phyloP scores from a whole-genome alignment of 1,140 invertebrate genomes.

The Megalopta genalis region DNA sequence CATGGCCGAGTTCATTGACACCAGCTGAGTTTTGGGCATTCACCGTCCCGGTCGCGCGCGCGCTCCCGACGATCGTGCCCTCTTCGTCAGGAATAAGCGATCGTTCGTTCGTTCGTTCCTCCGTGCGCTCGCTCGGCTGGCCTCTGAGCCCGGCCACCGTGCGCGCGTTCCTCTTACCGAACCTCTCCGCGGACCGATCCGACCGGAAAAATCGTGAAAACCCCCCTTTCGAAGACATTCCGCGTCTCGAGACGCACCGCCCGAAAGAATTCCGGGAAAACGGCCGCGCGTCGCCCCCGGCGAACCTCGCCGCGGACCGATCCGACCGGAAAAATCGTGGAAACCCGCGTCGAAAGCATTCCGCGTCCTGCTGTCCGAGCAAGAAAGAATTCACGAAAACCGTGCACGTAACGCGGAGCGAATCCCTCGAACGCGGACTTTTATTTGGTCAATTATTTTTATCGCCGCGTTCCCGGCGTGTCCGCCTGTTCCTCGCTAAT shows the following conservation, averaged over 20 bases:
- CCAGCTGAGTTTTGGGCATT: constrained; percentile 78
- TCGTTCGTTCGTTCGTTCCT: constrained; percentile 38
- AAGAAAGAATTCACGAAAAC: constrained; percentile 18
- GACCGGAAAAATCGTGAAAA: background rate
- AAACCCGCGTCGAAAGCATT: background rate
- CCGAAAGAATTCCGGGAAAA: too few relatives aligned
- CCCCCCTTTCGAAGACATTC: too few relatives aligned
- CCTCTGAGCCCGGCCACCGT: constrained; percentile 29
- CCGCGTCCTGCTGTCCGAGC: background rate
- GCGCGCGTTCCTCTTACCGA: constrained; percentile 22
- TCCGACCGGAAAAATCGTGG: background rate
- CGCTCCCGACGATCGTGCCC: constrained; percentile 43
- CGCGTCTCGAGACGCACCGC: too few relatives aligned
- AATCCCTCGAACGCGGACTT: background rate
- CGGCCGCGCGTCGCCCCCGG: too few relatives aligned
- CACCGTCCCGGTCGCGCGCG: constrained; percentile 69
- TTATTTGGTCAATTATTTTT: constrained; percentile 38
- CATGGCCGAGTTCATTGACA: constrained; percentile 80
- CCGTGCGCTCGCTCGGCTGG: constrained; percentile 44
- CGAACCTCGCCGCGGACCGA: too few relatives aligned
- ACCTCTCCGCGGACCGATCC: background rate
- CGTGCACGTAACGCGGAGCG: background rate
- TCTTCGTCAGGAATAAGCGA: constrained; percentile 61
- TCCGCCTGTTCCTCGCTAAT: constrained; percentile 16
- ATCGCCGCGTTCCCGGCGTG: constrained; percentile 27